Conservation (phyloP, 2,113 vertebrate genomes). For the Perca flavescens region DNA sequence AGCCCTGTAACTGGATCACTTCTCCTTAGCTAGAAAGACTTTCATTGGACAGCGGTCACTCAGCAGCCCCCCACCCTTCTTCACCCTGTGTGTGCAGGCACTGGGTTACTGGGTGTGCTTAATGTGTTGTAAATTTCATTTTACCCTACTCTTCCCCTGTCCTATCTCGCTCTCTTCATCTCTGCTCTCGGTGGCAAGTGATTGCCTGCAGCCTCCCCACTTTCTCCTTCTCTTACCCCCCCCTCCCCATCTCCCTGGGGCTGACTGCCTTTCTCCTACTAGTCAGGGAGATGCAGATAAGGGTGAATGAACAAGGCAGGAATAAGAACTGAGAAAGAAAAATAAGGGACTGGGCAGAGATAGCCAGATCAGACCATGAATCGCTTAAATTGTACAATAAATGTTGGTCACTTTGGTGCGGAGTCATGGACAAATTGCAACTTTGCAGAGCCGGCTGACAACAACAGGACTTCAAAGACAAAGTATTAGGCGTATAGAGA, state of each 20-base stretch:
- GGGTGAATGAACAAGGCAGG: constrained; percentile 35
- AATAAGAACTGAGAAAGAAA: constrained; percentile 23
- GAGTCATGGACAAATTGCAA: not conserved
- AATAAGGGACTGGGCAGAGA: constrained; percentile 39
- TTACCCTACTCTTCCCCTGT: constrained; percentile 49
- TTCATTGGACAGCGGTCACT: constrained; percentile 54
- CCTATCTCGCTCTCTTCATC: constrained; percentile 51
- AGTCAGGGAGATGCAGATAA: constrained; percentile 44
- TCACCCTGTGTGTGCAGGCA: constrained; percentile 45
- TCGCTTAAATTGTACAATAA: constrained; percentile 27
- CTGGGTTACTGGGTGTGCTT: constrained; percentile 63
- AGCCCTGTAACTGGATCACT: constrained; percentile 50
- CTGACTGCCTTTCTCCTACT: constrained; percentile 37
- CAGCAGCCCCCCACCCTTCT: constrained; percentile 20
- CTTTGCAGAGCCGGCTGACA: not conserved
- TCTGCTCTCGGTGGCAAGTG: constrained; percentile 49
- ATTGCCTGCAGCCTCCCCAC: constrained; percentile 65
- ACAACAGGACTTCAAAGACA: constrained; percentile 6
- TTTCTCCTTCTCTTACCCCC: constrained; percentile 13
- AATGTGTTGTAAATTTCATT: constrained; percentile 81
- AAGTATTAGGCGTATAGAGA: not conserved
- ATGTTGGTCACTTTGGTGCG: constrained; percentile 16
- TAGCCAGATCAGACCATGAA: constrained; percentile 37
- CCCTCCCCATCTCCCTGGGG: constrained; percentile 20
- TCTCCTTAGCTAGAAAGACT: constrained; percentile 42